Percentiles rank a stretch among this genome's conserved stretches.
phyloP scores from a whole-genome alignment of 2,113 vertebrate genomes.

The Python bivittatus region DNA sequence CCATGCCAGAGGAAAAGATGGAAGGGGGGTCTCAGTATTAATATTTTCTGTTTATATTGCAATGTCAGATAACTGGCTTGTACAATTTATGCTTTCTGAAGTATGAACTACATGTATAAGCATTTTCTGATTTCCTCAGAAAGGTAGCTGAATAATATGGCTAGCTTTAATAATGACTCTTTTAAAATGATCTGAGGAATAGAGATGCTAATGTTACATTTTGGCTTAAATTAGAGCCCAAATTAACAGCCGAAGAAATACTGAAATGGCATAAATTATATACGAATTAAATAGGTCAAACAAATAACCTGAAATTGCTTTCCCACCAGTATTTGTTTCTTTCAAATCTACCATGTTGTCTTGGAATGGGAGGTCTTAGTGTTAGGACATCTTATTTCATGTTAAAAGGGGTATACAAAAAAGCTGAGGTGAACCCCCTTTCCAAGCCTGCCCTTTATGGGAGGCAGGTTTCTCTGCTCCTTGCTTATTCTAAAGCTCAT shows the following conservation, averaged over 20 bases:
- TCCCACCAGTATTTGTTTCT: background rate
- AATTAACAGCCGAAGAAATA: background rate
- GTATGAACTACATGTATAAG: constrained; percentile 37
- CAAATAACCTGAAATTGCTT: background rate
- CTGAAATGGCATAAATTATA: background rate
- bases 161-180: background rate
- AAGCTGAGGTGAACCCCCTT: background rate
- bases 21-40: background rate
- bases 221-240: background rate
- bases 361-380: background rate
- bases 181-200: background rate
- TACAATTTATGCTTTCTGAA: constrained; percentile 61
- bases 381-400: background rate
- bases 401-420: background rate
- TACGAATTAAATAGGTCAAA: background rate
- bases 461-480: background rate
- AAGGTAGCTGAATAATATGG: constrained; percentile 42
- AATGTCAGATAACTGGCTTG: constrained; percentile 58
- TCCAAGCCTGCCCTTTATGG: background rate
- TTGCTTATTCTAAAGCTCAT: background rate
- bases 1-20: background rate
- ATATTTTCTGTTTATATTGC: constrained; percentile 64
- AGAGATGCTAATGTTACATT: background rate
- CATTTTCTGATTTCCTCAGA: constrained; percentile 46
- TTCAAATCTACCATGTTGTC: background rate